phyloP scores from a whole-genome alignment of 2,113 vertebrate species.

The Brienomyrus longianalis region DNA sequence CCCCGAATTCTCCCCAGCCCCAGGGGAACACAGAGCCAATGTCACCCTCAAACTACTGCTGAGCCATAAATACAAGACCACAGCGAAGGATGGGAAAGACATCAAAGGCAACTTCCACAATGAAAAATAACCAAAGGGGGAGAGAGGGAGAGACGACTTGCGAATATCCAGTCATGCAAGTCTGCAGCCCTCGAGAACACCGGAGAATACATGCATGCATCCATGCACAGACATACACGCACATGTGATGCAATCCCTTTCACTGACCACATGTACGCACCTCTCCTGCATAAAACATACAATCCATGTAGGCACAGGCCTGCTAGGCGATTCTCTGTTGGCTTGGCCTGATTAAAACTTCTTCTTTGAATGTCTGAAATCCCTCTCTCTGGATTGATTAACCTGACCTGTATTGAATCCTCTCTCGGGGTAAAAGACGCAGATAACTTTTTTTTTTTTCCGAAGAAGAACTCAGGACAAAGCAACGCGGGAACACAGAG shows the following conservation, averaged over 20 bases:
- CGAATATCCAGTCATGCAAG: not conserved
- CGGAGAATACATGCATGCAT: not conserved
- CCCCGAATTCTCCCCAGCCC: not conserved
- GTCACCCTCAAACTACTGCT: slow-evolving; percentile 29
- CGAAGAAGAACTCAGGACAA: slow-evolving; percentile 11
- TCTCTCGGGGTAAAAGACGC: slow-evolving; percentile 21
- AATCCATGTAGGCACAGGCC: not conserved
- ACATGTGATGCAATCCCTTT: not conserved
- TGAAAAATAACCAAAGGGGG: slow-evolving; percentile 12
- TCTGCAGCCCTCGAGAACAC: not conserved
- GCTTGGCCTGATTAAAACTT: slow-evolving; percentile 49
- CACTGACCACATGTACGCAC: not conserved
- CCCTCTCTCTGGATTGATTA: slow-evolving; percentile 40
- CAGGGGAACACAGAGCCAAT: slow-evolving; percentile 28
- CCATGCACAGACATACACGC: not conserved
- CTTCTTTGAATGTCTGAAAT: slow-evolving; percentile 23
- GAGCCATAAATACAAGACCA: slow-evolving; percentile 26
- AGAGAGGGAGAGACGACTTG: not conserved
- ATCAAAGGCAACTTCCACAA: slow-evolving; percentile 36
- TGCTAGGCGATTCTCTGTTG: slow-evolving; percentile 34
- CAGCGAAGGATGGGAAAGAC: slow-evolving; percentile 23
- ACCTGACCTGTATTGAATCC: slow-evolving; percentile 40
- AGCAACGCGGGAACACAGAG: not conserved
- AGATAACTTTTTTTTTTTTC: slow-evolving; percentile 21
- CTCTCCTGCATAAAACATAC: slow-evolving; percentile 7